Conservation (phyloP, 2,888 invertebrate genomes). For the Drosophila diplacantha region DNA sequence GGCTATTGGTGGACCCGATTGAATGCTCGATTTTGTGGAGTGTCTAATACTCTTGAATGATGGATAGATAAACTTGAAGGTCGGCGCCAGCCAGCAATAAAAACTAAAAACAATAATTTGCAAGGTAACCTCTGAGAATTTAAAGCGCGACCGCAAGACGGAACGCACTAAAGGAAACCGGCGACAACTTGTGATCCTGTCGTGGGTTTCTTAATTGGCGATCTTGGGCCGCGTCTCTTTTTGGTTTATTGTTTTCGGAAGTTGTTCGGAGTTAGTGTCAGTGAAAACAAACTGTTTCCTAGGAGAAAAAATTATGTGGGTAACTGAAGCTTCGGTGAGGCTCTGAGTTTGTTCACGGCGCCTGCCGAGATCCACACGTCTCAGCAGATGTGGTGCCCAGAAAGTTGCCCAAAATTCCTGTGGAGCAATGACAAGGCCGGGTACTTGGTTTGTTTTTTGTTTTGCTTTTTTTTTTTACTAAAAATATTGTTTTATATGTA, state of each 20-base stretch:
- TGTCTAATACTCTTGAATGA: not conserved
- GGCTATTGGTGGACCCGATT: not conserved
- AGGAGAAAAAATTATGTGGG: slow-evolving; percentile 49
- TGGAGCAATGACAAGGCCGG: slow-evolving; percentile 17
- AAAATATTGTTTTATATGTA: slow-evolving; percentile 47
- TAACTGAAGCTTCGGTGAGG: slow-evolving; percentile 15
- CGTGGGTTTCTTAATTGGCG: slow-evolving; percentile 13
- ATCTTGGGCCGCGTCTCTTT: slow-evolving; percentile 12
- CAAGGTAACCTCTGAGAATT: slow-evolving; percentile 26
- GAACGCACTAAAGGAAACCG: slow-evolving; percentile 20
- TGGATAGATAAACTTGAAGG: slow-evolving; percentile 5
- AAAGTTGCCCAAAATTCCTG: not conserved
- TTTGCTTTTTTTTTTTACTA: slow-evolving; percentile 43
- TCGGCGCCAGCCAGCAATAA: not conserved
- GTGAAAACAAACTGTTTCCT: slow-evolving; percentile 48
- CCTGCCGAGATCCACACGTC: slow-evolving; percentile 13
- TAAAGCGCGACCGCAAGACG: slow-evolving; percentile 5
- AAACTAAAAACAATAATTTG: slow-evolving; percentile 26
- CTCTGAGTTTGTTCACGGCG: slow-evolving; percentile 8
- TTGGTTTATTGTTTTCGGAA: slow-evolving; percentile 41
- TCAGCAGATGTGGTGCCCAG: not conserved
- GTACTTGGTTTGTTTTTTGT: slow-evolving; percentile 15
- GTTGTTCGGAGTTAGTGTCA: slow-evolving; percentile 48
- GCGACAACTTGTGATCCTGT: slow-evolving; percentile 6
- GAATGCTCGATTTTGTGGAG: not conserved